Conservation (phyloP, 2,113 vertebrate species). For the Toxotes jaculatrix region DNA sequence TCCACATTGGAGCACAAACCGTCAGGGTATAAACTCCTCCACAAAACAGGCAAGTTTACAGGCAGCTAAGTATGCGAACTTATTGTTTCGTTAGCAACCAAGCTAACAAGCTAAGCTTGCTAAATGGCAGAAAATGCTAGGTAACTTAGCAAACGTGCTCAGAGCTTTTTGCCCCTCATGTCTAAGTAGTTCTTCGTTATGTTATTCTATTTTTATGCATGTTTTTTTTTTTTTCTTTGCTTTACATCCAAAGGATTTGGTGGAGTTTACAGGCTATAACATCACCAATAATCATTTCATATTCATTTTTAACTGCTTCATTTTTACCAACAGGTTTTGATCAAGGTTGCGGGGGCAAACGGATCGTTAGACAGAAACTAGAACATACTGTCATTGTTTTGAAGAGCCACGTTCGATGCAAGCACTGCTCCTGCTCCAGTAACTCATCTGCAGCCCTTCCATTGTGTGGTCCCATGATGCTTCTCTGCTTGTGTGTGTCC, state of each 20-base stretch:
- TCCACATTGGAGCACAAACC: neutral
- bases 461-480: conserved; percentile 77
- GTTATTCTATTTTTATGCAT: too few relatives aligned
- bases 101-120: neutral
- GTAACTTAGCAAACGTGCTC: neutral
- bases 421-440: conserved; percentile 53
- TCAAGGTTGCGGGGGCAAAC: conserved; percentile 64
- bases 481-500: conserved; percentile 76
- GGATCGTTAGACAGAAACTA: conserved; percentile 68
- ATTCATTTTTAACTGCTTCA: conserved; percentile 27
- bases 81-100: neutral
- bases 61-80: neutral
- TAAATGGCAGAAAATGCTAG: neutral
- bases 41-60: too few relatives aligned
- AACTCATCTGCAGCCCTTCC: conserved; percentile 66
- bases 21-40: neutral
- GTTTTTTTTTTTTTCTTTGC: neutral
- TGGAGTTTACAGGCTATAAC: neutral
- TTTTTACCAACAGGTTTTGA: conserved; percentile 44
- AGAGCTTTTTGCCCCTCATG: neutral
- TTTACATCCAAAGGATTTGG: neutral
- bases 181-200: too few relatives aligned
- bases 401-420: conserved; percentile 59
- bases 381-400: conserved; percentile 75
- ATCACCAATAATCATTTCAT: neutral